Base-by-base conservation (phyloP, 2,113 vertebrate species). In the Stercorarius parasiticus region DNA sequence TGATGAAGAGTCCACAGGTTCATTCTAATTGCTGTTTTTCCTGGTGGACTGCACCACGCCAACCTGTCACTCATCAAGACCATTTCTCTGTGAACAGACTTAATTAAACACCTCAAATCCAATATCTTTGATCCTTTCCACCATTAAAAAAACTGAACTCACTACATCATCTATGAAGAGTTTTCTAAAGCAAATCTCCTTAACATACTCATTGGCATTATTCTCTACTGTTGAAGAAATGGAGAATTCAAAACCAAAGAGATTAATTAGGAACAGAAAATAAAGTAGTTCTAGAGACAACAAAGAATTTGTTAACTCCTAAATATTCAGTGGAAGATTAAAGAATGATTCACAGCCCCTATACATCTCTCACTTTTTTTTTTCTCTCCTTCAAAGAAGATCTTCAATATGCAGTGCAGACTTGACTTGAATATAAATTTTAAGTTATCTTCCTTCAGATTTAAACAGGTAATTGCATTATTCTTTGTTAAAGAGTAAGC, bases 51-150 rank as follows among this genome's bases (percentile, higher is more conserved):
- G 55, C 59, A 86, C 59, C 77, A 90, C n/a, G 61, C 94, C 91
- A 97, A 83, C 84, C 94, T 97, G 96, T 50, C 97, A 98, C 86
- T 98, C 97, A 97, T 82, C 88, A 86, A 86, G 91, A 96, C 80
- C 92, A 96, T 97, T 98, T 98, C 93, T 97, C 96, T 98, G 92
- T 96, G 96, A 98, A 97, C 93, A 96, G 97, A 98, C 95, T 98
- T 98, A 98, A 98, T 98, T 98, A 98, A 98, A 98, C 96, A 96
- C 96, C 97, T 98, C 96, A 95, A 97, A 97, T 96, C 92, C 94
- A 98, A 98, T 97, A 97, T 96, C 88, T 91, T 97, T 96, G 95
- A 97, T 97, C 85, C 58, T 96, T 93, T 86, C 77, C 78, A 95
- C 87, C 85, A 74, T 82, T 95, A 88, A 92, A 93, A 95, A 88